Evolutionary conservation across 1,140 invertebrate genomes (phyloP), one percentile per base, ranked within the genome.

Genomic region (Drosophila bocki): DNA sequence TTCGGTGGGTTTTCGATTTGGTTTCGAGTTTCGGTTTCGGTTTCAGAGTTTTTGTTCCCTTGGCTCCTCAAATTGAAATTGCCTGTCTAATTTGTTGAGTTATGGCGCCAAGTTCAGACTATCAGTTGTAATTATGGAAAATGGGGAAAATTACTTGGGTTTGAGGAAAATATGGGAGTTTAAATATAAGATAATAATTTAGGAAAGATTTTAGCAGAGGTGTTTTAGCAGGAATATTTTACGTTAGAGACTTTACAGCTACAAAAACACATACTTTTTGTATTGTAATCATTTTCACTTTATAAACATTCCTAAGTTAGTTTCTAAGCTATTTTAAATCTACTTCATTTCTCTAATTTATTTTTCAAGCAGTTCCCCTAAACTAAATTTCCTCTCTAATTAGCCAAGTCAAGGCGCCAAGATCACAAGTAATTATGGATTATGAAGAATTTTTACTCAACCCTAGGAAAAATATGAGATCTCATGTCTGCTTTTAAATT

Each of bases 11-110:
- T 32, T 63, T 63, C 59, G 33, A 70, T 45, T 51, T 22, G 29
- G 33, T 32, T 61, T 48, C 19, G 32, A 37, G 41, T 32, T 61
- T 48, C 33, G n/a, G 41, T 70, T 70, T 26, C 42, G 29, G 35
- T 19, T 15, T 26, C 7, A 3, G 7, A 48, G 22, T 15, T 17
- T 53, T 32, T 13, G 50, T 58, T 32, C 35, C 13, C 2, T 22
- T 13, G 62, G 54, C 32, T 69, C 12, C 48, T 41, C 42, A 79
- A 82, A 87, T 88, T 78, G 77, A 88, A 77, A 83, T 88, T 87
- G 80, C 53, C 80, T 87, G 81, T 88, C 84, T 78, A 87, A 88
- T 88, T 87, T 87, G n/a, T 29, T 90, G 78, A 87, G 76, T 80
- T 87, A 87, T 80, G 69, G 68, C 62, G 53, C 39, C 50, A 68